phyloP scores from a whole-genome alignment of 1,140 invertebrate genomes.

The Trinorchestia longiramus region DNA sequence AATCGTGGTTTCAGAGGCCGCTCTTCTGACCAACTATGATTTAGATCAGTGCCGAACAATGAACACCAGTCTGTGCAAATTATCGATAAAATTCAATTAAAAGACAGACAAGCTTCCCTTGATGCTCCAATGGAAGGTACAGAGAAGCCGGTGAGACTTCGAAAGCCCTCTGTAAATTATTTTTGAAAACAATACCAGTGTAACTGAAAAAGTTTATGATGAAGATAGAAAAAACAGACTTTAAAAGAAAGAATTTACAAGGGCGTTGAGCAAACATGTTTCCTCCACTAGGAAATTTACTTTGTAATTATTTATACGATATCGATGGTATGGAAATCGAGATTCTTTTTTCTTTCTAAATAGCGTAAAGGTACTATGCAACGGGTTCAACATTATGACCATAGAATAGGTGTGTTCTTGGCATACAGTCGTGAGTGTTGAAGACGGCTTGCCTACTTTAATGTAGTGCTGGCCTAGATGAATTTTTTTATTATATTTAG shows the following conservation, averaged over 20 bases:
- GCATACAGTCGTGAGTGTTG: too few species aligned
- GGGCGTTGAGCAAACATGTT: not conserved
- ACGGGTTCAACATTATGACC: too few species aligned
- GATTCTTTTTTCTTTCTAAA: too few species aligned
- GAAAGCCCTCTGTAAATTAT: not conserved
- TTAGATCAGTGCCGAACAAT: constrained; percentile 36
- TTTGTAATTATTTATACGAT: not conserved
- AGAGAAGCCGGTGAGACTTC: not conserved
- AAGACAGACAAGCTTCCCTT: not conserved
- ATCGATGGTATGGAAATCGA: not conserved
- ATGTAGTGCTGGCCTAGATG: too few species aligned
- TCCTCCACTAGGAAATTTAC: not conserved
- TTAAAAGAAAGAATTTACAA: not conserved
- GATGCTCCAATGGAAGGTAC: not conserved
- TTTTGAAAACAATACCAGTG: not conserved
- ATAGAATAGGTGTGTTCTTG: too few species aligned
- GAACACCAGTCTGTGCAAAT: constrained; percentile 27
- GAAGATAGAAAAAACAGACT: not conserved
- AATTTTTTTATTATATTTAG: too few species aligned
- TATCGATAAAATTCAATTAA: constrained; percentile 53
- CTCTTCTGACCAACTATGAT: not conserved
- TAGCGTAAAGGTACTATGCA: too few species aligned
- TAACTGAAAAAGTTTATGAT: not conserved
- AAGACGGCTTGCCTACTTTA: too few species aligned
- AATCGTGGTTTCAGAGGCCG: constrained; percentile 26